These are phyloP conservation scores for Tenualosa ilisha DNA, from an alignment of 2,797 vertebrate genomes.

Conservation along the genomic window DNA sequence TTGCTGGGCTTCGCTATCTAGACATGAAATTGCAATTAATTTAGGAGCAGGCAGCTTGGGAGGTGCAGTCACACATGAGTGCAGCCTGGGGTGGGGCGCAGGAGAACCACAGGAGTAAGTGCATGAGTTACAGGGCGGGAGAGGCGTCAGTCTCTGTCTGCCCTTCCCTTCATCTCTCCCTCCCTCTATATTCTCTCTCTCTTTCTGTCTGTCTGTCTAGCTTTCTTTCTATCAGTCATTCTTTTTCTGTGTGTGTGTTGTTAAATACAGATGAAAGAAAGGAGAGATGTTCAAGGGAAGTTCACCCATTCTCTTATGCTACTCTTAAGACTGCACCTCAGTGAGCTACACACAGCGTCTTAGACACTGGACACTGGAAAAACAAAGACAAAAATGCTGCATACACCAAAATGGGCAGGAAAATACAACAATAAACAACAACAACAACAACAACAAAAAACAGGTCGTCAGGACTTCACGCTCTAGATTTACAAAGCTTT, in stretches of 20 bases:
- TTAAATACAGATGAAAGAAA: background rate
- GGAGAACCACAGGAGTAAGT: slow-evolving; percentile 68
- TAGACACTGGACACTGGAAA: background rate
- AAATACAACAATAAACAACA: background rate
- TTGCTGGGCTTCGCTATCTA: slow-evolving; percentile 28
- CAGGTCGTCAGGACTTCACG: background rate
- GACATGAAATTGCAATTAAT: slow-evolving; percentile 77
- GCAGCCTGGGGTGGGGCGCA: slow-evolving; percentile 67
- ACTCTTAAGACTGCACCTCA: background rate
- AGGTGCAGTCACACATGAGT: slow-evolving; percentile 72
- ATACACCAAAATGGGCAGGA: background rate
- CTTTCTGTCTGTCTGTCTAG: background rate
- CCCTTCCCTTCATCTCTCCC: background rate
- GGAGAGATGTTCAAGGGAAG: background rate
- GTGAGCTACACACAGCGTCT: background rate
- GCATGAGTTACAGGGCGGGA: slow-evolving; percentile 71
- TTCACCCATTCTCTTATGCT: background rate
- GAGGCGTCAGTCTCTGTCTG: slow-evolving; percentile 58
- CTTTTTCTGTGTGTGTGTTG: background rate
- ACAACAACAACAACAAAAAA: background rate
- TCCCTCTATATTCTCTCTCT: background rate
- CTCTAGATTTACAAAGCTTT: background rate
- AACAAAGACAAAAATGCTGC: background rate
- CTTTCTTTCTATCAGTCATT: background rate
- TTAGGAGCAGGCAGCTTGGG: slow-evolving; percentile 59